Evolutionary conservation across 1,140 invertebrate species (phyloP).

Genomic region (Drosophila miranda): DNA sequence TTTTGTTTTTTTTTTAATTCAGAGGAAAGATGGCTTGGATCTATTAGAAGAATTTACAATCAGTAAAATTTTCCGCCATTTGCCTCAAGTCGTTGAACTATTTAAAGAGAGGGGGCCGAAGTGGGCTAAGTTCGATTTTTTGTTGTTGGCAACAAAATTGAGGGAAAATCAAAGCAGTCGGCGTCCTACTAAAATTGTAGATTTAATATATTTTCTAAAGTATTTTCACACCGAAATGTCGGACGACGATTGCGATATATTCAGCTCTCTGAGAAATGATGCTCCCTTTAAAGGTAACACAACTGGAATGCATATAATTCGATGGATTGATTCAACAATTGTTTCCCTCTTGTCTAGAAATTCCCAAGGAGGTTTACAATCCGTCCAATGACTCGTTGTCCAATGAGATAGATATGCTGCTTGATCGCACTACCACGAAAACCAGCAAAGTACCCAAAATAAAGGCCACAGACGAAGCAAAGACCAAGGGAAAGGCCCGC

Average conservation of each 20-base stretch:
- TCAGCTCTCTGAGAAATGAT: slow-evolving; percentile 31
- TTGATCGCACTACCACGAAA: slow-evolving; percentile 31
- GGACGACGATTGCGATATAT: slow-evolving; percentile 63
- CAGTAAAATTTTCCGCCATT: no score
- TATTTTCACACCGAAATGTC: slow-evolving; percentile 35
- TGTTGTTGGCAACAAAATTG: no score
- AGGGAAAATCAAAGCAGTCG: no score
- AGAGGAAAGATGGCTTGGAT: no score
- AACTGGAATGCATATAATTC: no score
- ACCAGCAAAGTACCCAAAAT: background rate
- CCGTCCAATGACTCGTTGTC: slow-evolving; percentile 13
- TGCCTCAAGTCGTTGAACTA: no score
- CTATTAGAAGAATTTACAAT: no score
- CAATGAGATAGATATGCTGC: slow-evolving; percentile 50
- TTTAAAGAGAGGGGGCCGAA: no score
- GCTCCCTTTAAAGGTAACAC: slow-evolving; percentile 22
- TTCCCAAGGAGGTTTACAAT: slow-evolving; percentile 19
- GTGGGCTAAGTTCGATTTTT: no score
- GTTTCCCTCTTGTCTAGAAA: slow-evolving; percentile 7
- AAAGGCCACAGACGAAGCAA: background rate
- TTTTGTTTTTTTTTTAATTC: no score
- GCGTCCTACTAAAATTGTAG: no score
- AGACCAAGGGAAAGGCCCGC: background rate
- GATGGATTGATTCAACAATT: background rate
- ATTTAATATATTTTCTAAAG: background rate